A percentile compares a stretch with the other conserved stretches of the same genome.
phyloP scores from a whole-genome alignment of 2,888 invertebrate genomes.

The Archips xylosteana region DNA sequence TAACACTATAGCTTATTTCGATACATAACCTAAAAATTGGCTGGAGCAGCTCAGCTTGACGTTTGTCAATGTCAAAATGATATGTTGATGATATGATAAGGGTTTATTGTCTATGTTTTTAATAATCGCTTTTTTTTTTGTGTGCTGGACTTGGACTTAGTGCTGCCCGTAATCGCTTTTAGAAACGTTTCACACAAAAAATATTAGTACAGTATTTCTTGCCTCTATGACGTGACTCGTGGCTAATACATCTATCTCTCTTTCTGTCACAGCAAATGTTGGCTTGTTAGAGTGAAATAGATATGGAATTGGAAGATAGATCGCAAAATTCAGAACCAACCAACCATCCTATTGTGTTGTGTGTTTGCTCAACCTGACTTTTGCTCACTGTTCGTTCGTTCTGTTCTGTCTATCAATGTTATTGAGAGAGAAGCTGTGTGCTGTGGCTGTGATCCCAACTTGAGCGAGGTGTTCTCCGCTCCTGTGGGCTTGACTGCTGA shows the following conservation, averaged over 20 bases:
- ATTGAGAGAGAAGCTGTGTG: background rate
- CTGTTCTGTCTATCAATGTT: background rate
- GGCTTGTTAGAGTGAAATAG: conserved; percentile 3
- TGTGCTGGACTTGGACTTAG: no score
- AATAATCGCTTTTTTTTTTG: background rate
- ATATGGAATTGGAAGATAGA: background rate
- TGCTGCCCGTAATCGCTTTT: no score
- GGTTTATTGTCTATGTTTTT: background rate
- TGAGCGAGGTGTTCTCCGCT: conserved; percentile 4
- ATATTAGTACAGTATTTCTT: background rate
- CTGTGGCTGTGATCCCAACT: background rate
- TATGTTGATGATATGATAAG: background rate
- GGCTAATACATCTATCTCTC: background rate
- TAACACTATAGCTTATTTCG: no score
- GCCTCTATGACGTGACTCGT: no score
- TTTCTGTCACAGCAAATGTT: background rate
- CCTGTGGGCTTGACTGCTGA: conserved; percentile 17
- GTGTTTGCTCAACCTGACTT: conserved; percentile 29
- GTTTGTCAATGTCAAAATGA: background rate
- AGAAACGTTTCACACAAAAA: background rate
- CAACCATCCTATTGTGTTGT: background rate
- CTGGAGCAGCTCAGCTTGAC: background rate
- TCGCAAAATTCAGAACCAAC: background rate
- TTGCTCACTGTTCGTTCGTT: conserved; percentile 12
- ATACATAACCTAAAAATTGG: background rate